A percentile compares a stretch with the other conserved stretches of the same genome.
phyloP scores from a whole-genome alignment of 2,888 invertebrate species.

The Cheilosia vulpina region DNA sequence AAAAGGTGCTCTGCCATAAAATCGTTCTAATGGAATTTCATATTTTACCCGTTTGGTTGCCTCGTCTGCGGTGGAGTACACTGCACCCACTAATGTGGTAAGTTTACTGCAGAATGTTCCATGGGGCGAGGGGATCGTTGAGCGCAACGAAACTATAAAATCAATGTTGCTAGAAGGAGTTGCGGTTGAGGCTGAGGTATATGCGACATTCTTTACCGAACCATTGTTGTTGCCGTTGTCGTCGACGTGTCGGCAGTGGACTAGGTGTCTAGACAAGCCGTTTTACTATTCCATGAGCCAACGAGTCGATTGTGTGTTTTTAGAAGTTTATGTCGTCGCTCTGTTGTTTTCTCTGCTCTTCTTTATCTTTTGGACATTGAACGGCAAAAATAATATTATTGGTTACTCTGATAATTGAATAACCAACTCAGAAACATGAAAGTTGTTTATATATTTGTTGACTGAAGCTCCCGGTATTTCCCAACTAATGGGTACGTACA shows the following conservation, averaged over 20 bases:
- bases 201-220: slow-evolving; percentile 58
- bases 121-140: slow-evolving; percentile 24
- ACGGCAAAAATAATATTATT: slow-evolving; percentile 10
- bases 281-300: slow-evolving; percentile 56
- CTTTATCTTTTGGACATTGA: slow-evolving; percentile 9
- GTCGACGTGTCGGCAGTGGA: slow-evolving; percentile 37
- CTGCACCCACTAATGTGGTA: slow-evolving; percentile 72
- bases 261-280: slow-evolving; percentile 69
- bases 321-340: slow-evolving; percentile 20
- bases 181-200: neutral
- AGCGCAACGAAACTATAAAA: slow-evolving; percentile 46
- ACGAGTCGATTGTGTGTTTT: slow-evolving; percentile 16
- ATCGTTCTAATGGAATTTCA: slow-evolving; percentile 73
- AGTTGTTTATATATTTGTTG: too few species aligned
- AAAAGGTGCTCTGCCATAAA: slow-evolving; percentile 63
- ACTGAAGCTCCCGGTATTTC: too few species aligned
- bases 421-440: neutral
- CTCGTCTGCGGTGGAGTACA: slow-evolving; percentile 53
- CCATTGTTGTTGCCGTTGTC: slow-evolving; percentile 17
- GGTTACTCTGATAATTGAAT: slow-evolving; percentile 34
- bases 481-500: too few species aligned
- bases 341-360: neutral
- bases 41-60: slow-evolving; percentile 59
- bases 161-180: slow-evolving; percentile 41
- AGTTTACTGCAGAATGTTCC: slow-evolving; percentile 48